Conservation (phyloP, 1,140 invertebrate genomes). For the Microplitis mediator region DNA sequence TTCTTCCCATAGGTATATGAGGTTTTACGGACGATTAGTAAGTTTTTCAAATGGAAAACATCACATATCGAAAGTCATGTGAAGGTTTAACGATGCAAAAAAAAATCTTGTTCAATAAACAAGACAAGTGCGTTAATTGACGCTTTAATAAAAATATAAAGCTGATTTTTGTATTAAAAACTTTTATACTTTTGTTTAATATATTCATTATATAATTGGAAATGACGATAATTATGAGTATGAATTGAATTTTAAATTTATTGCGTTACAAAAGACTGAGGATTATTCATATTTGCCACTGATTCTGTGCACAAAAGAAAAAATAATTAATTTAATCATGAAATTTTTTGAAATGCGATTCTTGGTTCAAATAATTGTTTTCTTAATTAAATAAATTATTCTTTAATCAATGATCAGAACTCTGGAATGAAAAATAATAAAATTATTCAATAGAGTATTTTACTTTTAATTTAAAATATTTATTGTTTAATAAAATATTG, state of each 20-base stretch:
- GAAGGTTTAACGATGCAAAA: slow-evolving; percentile 1
- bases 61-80: slow-evolving; percentile 1
- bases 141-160: neutral
- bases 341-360: too few species aligned
- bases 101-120: neutral
- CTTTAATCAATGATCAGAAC: too few species aligned
- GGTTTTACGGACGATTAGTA: neutral
- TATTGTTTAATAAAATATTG: too few species aligned
- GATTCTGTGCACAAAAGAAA: too few species aligned
- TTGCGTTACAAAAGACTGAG: neutral
- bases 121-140: neutral
- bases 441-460: too few species aligned
- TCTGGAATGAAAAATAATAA: too few species aligned
- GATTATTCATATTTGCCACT: neutral
- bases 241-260: neutral
- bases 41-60: neutral
- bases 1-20: neutral
- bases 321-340: too few species aligned
- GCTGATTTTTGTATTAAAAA: neutral
- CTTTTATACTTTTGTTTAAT: neutral
- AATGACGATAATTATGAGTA: neutral
- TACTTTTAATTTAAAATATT: too few species aligned
- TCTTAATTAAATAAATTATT: too few species aligned
- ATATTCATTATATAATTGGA: neutral
- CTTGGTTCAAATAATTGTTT: too few species aligned